Evolutionary conservation across 2,888 invertebrate genomes (phyloP).

Genomic region (Alitta virens): DNA sequence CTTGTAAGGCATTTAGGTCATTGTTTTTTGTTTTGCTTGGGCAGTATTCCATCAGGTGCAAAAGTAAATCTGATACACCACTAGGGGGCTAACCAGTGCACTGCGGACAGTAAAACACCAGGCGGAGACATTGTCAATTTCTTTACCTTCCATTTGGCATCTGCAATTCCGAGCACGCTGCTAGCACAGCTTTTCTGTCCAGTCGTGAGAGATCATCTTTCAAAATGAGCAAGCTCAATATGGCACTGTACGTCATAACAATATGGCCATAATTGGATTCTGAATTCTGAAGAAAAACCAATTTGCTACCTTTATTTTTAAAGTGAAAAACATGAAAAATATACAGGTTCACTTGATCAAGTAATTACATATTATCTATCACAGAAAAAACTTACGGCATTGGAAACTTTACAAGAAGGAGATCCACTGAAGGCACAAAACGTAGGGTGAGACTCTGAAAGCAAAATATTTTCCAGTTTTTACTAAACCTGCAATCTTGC

Average conservation of each 20-base stretch:
- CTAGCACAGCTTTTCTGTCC: conserved; percentile 71
- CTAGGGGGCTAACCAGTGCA: too few species aligned
- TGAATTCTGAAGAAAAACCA: not conserved
- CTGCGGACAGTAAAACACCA: too few species aligned
- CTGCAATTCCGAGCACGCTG: conserved; percentile 49
- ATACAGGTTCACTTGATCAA: too few species aligned
- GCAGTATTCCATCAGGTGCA: too few species aligned
- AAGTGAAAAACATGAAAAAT: too few species aligned
- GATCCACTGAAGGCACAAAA: conserved; percentile 12
- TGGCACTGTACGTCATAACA: conserved; percentile 85
- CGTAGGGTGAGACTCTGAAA: not conserved
- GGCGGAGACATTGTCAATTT: not conserved
- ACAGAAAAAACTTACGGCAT: not conserved
- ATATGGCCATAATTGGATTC: conserved; percentile 55
- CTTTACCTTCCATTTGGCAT: conserved; percentile 66
- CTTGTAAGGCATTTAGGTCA: too few species aligned
- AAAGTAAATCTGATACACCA: too few species aligned
- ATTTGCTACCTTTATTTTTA: too few species aligned
- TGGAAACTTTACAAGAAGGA: conserved; percentile 3
- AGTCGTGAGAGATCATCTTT: conserved; percentile 81
- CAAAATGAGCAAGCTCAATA: conserved; percentile 74
- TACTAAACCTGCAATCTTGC: too few species aligned
- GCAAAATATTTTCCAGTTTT: too few species aligned
- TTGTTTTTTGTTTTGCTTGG: too few species aligned
- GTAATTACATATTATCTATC: too few species aligned